Evolutionary conservation across 2,797 vertebrate species (phyloP).

Genomic region (Coregonus ussuriensis): DNA sequence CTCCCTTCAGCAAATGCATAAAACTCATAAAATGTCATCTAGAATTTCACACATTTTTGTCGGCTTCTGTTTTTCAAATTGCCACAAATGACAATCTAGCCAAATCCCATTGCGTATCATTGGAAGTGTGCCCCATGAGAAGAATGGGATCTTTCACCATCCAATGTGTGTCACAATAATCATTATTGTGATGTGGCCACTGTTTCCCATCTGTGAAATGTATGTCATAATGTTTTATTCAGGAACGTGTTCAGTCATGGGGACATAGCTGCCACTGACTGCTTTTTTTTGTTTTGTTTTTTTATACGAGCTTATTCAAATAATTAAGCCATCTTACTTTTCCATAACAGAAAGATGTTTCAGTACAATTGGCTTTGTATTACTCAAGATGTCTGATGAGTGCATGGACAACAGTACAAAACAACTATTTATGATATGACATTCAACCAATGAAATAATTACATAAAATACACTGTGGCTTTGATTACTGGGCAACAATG

Average conservation of each 20-base stretch:
- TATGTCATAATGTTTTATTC: neutral
- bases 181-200: neutral
- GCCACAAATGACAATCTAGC: too few species aligned
- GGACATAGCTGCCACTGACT: neutral
- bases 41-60: too few species aligned
- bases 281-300: neutral
- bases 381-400: neutral
- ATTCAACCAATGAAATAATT: neutral
- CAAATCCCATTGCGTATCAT: too few species aligned
- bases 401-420: neutral
- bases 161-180: slow-evolving; percentile 4
- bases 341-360: neutral
- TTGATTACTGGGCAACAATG: too few species aligned
- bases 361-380: neutral
- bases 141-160: neutral
- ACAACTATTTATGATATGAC: neutral
- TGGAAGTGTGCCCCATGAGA: neutral
- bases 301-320: neutral
- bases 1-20: too few species aligned
- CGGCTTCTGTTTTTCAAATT: too few species aligned
- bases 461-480: too few species aligned
- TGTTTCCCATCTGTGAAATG: slow-evolving; percentile 2
- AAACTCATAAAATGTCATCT: too few species aligned
- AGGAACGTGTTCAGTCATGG: neutral
- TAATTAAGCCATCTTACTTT: neutral